Evolutionary conservation across 2,797 vertebrate species (phyloP).

Genomic region (Carduelis carduelis): DNA sequence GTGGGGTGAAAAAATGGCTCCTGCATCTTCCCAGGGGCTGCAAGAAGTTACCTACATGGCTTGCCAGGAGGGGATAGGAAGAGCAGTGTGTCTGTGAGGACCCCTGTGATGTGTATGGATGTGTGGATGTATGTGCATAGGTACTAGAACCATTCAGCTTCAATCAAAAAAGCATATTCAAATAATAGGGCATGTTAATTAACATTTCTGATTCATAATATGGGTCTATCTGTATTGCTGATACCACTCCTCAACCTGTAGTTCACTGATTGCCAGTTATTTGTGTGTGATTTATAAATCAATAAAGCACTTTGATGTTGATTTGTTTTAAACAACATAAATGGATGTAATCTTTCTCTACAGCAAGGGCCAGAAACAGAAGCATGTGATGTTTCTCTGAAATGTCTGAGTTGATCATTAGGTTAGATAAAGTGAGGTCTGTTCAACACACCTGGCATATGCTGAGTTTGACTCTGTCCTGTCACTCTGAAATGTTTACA

Average conservation of each 20-base stretch:
- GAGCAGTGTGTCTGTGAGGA: neutral
- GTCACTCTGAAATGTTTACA: neutral
- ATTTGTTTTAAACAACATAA: neutral
- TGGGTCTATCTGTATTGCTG: neutral
- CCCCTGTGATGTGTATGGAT: neutral
- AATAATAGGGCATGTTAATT: neutral
- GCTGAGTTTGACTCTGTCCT: neutral
- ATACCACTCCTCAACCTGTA: neutral
- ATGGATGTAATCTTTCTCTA: neutral
- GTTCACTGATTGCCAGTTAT: neutral
- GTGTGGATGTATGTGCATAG: neutral
- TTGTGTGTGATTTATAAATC: neutral
- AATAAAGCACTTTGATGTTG: neutral
- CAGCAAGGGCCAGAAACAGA: neutral
- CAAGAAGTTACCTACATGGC: no score
- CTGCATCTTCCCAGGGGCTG: neutral
- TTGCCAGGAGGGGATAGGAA: neutral
- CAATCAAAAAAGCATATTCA: neutral
- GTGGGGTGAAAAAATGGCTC: neutral
- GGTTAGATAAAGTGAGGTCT: neutral
- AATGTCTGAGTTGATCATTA: neutral
- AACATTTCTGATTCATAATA: neutral
- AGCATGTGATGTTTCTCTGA: neutral
- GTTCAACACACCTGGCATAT: fast-evolving
- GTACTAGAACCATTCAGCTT: fast-evolving